These are phyloP conservation scores for Trypoxylon attenuatum DNA, from an alignment of 2,888 invertebrate genomes.

Conservation along the genomic window DNA sequence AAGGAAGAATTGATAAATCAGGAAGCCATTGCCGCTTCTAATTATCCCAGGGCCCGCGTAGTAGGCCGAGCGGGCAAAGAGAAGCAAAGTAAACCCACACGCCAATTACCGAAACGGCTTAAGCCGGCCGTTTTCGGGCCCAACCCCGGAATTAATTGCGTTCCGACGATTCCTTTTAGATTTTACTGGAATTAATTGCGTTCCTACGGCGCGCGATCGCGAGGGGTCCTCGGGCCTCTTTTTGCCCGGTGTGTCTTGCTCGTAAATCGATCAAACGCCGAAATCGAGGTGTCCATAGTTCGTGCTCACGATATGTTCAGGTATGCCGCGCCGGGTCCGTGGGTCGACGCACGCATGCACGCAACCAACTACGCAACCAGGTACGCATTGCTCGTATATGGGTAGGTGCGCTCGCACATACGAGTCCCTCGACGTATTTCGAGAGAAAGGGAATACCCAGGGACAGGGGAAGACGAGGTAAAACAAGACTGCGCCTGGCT, in stretches of 20 bases:
- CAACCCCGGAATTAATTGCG: constrained; percentile 52
- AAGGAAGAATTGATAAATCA: too few species aligned
- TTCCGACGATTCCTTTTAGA: constrained; percentile 48
- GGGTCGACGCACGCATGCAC: neutral
- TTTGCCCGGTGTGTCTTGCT: constrained; percentile 39
- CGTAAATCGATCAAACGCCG: constrained; percentile 63
- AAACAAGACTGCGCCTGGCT: constrained; percentile 40
- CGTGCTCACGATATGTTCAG: constrained; percentile 44
- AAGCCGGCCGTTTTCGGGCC: constrained; percentile 33
- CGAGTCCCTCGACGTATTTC: neutral
- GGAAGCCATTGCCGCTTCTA: too few species aligned
- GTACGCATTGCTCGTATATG: neutral
- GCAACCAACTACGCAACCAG: neutral
- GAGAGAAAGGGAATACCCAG: constrained; percentile 19
- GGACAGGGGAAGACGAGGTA: constrained; percentile 29
- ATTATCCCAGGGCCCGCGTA: too few species aligned
- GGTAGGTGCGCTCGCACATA: neutral
- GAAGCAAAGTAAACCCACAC: constrained; percentile 31
- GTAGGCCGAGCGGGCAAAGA: constrained; percentile 4
- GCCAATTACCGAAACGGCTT: constrained; percentile 51
- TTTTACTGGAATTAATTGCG: constrained; percentile 54
- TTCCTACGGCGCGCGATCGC: constrained; percentile 45
- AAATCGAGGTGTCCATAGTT: constrained; percentile 51
- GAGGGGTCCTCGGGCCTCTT: constrained; percentile 18
- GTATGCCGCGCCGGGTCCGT: neutral